Evolutionary conservation across 2,888 invertebrate genomes (phyloP), one percentile per base, ranked within the genome.

Genomic region (Acleris holmiana): DNA sequence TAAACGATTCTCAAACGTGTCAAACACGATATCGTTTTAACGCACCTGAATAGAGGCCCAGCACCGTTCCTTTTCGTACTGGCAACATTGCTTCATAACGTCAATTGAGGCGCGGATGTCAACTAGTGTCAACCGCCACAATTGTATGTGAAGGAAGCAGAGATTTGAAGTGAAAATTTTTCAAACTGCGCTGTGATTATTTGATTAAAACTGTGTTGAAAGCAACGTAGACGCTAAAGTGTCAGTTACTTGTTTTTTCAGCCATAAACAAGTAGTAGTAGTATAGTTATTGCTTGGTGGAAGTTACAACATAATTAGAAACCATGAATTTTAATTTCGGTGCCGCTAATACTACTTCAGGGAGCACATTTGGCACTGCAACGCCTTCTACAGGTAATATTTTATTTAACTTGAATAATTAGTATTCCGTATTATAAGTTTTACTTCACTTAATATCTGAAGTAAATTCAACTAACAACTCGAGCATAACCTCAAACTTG

Each of bases 291-390:
- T 60, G 18, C 3, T 44, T 23, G 29, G 29, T 44, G 15, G 17
- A 47, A 51, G 19, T 35, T 54, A 35, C 6, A 8, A 44, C 35
- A 29, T 6, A 21, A 8, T 25, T 47, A 10, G 47, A 10, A 40
- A 68, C 54, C 19, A 90, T 90, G 90, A 89, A 78, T 84, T 87
- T 84, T 66, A 77, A 68, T 61, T 88, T 90, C 60, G 85, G 86
- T 61, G 71, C 80, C 13, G 66, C 83, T 13, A 81, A 86, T 21
- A 88, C 91, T 15, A 87, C 89, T 6, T 54, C 86, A 4, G 82
- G 74, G 17, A 74, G 75, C 75, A 80, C 87, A 4, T 91, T 91
- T 68, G 88, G 89, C 35, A 85, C 88, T 40, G 69, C 82, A 21
- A 82, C 89, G 18, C 76, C 83, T 29, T 76, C 86, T n/a, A 78